Conservation (phyloP, 2,888 invertebrate species). For the Bruchidius siliquastri region DNA sequence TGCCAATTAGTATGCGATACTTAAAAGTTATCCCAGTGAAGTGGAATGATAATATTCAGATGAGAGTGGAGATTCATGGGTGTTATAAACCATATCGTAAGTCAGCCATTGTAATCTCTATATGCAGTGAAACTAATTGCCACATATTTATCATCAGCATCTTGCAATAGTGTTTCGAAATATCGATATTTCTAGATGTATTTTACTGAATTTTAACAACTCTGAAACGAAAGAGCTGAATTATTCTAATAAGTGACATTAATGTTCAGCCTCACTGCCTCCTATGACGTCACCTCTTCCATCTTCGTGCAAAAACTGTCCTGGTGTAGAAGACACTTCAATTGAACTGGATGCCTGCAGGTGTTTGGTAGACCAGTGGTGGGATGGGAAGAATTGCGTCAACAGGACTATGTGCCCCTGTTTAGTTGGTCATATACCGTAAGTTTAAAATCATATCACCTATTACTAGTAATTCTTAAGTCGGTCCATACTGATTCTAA, state of each 20-base stretch:
- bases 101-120: too few relatives aligned
- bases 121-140: too few relatives aligned
- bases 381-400: slow-evolving; percentile 73
- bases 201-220: too few relatives aligned
- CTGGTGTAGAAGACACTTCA: slow-evolving; percentile 45
- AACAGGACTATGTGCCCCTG: slow-evolving; percentile 73
- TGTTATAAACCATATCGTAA: slow-evolving; percentile 71
- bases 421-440: slow-evolving; percentile 61
- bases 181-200: too few relatives aligned
- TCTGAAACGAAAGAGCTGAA: too few relatives aligned
- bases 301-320: slow-evolving; percentile 52
- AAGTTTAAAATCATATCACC: slow-evolving; percentile 35
- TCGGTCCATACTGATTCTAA: too few relatives aligned
- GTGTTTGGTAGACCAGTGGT: slow-evolving; percentile 56
- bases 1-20: slow-evolving; percentile 65
- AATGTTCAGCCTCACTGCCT: neutral
- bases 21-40: slow-evolving; percentile 66
- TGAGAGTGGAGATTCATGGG: slow-evolving; percentile 72
- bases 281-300: slow-evolving; percentile 11
- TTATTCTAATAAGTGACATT: too few relatives aligned
- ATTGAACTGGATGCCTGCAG: slow-evolving; percentile 46
- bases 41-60: slow-evolving; percentile 69
- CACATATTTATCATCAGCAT: too few relatives aligned
- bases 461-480: too few relatives aligned
- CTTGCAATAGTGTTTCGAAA: neutral